Percentiles rank a stretch among this genome's conserved stretches.
Conservation (phyloP, 2,888 invertebrate genomes). For the Microplitis deprimator region DNA sequence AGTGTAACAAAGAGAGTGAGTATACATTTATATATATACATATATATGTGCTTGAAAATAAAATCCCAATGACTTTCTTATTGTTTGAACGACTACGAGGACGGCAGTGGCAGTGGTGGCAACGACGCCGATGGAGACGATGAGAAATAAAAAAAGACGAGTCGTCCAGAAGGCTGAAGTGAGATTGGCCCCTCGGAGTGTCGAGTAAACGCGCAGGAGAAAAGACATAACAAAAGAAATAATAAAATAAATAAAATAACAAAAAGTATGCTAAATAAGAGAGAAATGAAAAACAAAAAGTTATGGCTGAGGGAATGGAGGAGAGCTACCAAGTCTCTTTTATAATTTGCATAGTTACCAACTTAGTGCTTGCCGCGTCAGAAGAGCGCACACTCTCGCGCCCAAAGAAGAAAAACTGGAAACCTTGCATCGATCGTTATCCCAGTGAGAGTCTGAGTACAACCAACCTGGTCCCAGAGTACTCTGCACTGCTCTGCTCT, state of each 20-base stretch:
- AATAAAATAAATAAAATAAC: neutral
- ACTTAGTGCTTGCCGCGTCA: slow-evolving; percentile 30
- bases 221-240: slow-evolving; percentile 16
- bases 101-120: neutral
- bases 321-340: slow-evolving; percentile 24
- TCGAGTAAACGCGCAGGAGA: slow-evolving; percentile 20
- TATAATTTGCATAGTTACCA: slow-evolving; percentile 46
- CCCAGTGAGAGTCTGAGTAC: slow-evolving; percentile 33
- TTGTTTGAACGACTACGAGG: slow-evolving; percentile 26
- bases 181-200: slow-evolving; percentile 24
- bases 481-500: slow-evolving; percentile 1
- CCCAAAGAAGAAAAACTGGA: slow-evolving; percentile 51
- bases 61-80: slow-evolving; percentile 39
- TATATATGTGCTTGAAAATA: slow-evolving; percentile 21
- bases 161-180: slow-evolving; percentile 7
- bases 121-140: neutral
- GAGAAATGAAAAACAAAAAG: slow-evolving; percentile 9
- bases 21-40: neutral
- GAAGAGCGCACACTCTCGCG: slow-evolving; percentile 28
- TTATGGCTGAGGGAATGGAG: slow-evolving; percentile 8
- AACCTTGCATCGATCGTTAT: slow-evolving; percentile 52
- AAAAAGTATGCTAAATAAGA: slow-evolving; percentile 2
- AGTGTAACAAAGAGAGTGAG: neutral
- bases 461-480: slow-evolving; percentile 1
- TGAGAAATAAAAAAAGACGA: neutral